Percentiles rank a stretch among this genome's conserved stretches.
Conservation (phyloP, 2,113 vertebrate species). For the Tylochromis polylepis region DNA sequence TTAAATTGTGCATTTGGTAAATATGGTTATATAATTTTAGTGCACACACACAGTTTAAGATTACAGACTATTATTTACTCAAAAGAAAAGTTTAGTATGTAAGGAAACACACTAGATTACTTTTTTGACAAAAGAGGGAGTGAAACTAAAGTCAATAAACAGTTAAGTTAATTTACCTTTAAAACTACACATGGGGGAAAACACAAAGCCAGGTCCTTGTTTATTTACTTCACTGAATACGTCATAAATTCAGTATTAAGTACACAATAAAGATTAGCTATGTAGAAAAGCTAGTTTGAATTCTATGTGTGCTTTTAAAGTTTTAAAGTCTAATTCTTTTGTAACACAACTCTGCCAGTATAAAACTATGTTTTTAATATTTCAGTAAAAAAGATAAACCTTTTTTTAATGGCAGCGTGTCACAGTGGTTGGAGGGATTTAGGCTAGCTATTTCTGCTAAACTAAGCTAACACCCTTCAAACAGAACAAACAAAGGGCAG, state of each 20-base stretch:
- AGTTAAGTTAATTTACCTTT: not conserved
- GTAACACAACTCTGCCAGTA: not conserved
- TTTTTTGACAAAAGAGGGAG: not conserved
- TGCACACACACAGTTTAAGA: not conserved
- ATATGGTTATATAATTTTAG: not conserved
- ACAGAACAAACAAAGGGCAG: not conserved
- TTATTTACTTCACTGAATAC: not conserved
- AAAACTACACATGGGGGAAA: not conserved
- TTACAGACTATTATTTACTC: not conserved
- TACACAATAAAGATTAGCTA: not conserved
- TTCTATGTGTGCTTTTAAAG: not conserved
- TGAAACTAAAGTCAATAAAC: not conserved
- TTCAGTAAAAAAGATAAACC: not conserved
- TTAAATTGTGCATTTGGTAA: not conserved
- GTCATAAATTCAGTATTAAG: not conserved
- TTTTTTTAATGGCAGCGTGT: not conserved
- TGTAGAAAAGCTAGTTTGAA: not conserved
- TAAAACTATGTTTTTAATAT: not conserved
- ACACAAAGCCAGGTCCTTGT: not conserved
- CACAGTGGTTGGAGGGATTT: not conserved
- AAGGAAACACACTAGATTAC: not conserved
- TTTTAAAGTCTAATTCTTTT: not conserved
- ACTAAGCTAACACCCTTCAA: not conserved
- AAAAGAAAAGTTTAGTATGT: not conserved
- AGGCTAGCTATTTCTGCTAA: not conserved